A percentile compares a stretch with the other conserved stretches of the same genome.
These are phyloP conservation scores for Ectemnius lituratus DNA, from an alignment of 2,888 invertebrate genomes.

Conservation along the genomic window DNA sequence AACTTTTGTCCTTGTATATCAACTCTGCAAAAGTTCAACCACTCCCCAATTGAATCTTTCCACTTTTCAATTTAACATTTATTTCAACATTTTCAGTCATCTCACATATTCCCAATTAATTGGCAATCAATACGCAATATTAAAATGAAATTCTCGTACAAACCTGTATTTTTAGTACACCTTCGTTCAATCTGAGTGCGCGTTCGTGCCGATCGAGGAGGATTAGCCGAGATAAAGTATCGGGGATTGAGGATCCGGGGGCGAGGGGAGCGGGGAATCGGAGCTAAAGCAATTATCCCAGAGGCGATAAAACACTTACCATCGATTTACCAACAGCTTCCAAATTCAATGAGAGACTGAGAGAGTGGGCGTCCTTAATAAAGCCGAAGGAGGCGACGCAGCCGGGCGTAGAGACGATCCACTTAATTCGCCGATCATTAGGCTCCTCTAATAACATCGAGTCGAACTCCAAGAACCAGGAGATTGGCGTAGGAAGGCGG, in stretches of 20 bases:
- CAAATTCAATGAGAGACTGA: slow-evolving; percentile 25
- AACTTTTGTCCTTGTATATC: no score
- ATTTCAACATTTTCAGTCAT: no score
- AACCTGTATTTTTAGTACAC: no score
- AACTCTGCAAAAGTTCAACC: no score
- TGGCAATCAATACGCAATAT: slow-evolving; percentile 33
- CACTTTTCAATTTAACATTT: no score
- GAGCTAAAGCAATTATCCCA: no score
- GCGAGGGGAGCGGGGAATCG: no score
- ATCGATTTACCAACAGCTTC: slow-evolving; percentile 1
- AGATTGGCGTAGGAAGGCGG: slow-evolving; percentile 10
- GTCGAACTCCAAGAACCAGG: slow-evolving; percentile 15
- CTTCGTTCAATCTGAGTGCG: no score
- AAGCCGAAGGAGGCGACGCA: slow-evolving; percentile 18
- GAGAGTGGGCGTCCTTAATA: slow-evolving; percentile 29
- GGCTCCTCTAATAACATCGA: slow-evolving; percentile 46
- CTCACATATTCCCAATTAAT: slow-evolving; percentile 30
- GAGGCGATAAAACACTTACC: not conserved
- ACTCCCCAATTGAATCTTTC: no score
- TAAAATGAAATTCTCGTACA: slow-evolving; percentile 13
- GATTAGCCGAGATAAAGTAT: not conserved
- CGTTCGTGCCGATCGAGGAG: not conserved
- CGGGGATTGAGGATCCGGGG: no score
- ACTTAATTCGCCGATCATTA: slow-evolving; percentile 60
- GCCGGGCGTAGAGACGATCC: slow-evolving; percentile 29